A percentile compares a stretch with the other conserved stretches of the same genome.
phyloP scores from a whole-genome alignment of 1,140 invertebrate species.

The Dryas iulia region DNA sequence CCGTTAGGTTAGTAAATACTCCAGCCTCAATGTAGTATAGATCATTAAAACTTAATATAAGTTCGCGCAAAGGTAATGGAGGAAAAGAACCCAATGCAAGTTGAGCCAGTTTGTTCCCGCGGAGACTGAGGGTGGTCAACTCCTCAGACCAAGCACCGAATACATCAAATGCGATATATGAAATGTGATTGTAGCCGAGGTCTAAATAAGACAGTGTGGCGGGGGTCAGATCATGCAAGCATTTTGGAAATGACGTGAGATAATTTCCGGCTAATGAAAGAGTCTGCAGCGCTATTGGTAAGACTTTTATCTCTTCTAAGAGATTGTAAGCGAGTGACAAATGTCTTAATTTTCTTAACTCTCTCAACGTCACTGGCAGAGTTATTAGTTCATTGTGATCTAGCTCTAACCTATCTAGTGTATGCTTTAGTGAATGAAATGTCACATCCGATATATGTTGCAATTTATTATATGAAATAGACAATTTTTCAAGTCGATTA shows the following conservation, averaged over 20 bases:
- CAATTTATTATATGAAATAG: conserved; percentile 87
- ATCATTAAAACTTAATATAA: conserved; percentile 92
- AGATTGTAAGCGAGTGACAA: conserved; percentile 90
- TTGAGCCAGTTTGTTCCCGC: conserved; percentile 89
- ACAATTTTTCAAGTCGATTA: conserved; percentile 85
- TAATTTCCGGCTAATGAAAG: conserved; percentile 89
- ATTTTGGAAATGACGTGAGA: conserved; percentile 84
- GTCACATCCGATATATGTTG: conserved; percentile 82
- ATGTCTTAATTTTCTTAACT: conserved; percentile 84
- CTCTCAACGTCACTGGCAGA: conserved; percentile 83
- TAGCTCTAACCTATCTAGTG: conserved; percentile 88
- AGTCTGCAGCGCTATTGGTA: conserved; percentile 83
- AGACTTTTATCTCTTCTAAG: conserved; percentile 75
- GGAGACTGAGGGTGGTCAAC: conserved; percentile 87
- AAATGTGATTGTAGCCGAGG: conserved; percentile 90
- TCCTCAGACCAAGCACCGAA: conserved; percentile 87
- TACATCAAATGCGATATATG: conserved; percentile 83
- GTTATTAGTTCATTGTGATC: conserved; percentile 86
- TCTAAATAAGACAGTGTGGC: conserved; percentile 88
- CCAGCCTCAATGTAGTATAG: conserved; percentile 86
- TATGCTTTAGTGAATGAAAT: conserved; percentile 83
- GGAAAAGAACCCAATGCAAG: conserved; percentile 85
- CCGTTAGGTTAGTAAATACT: conserved; percentile 85
- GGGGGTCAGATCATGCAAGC: conserved; percentile 82
- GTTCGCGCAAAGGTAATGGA: conserved; percentile 86